A percentile compares a stretch with the other conserved stretches of the same genome.
These are phyloP conservation scores for Seira musarum DNA, from an alignment of 2,888 invertebrate species.

Conservation along the genomic window DNA sequence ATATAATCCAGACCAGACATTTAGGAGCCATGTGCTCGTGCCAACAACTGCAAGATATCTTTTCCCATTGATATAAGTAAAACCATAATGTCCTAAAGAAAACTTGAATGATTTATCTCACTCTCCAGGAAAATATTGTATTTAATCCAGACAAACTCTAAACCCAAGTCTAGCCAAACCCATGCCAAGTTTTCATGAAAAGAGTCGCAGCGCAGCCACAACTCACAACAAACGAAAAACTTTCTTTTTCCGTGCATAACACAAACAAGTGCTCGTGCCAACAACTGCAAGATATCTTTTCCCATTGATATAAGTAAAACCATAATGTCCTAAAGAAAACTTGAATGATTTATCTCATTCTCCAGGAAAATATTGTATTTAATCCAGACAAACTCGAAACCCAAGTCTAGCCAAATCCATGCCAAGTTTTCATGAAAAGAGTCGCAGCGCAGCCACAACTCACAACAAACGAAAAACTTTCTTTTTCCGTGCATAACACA, in stretches of 20 bases:
- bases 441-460: neutral
- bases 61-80: neutral
- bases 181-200: too few species aligned
- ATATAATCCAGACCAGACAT: too few species aligned
- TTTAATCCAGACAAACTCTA: neutral
- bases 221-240: neutral
- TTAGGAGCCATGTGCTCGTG: too few species aligned
- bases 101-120: slow-evolving; percentile 7
- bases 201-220: neutral
- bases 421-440: neutral
- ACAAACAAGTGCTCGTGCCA: too few species aligned
- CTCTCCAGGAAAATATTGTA: slow-evolving; percentile 6
- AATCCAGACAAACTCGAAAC: neutral
- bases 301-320: neutral
- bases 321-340: slow-evolving; percentile 1
- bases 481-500: neutral
- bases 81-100: neutral
- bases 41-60: too few species aligned
- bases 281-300: too few species aligned
- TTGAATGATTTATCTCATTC: slow-evolving; percentile 1
- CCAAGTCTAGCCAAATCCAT: slow-evolving; percentile 1
- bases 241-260: neutral
- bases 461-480: neutral
- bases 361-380: slow-evolving; percentile 10
- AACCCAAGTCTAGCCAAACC: neutral